Evolutionary conservation across 2,888 invertebrate genomes (phyloP).

Genomic region (Odontothrips loti): DNA sequence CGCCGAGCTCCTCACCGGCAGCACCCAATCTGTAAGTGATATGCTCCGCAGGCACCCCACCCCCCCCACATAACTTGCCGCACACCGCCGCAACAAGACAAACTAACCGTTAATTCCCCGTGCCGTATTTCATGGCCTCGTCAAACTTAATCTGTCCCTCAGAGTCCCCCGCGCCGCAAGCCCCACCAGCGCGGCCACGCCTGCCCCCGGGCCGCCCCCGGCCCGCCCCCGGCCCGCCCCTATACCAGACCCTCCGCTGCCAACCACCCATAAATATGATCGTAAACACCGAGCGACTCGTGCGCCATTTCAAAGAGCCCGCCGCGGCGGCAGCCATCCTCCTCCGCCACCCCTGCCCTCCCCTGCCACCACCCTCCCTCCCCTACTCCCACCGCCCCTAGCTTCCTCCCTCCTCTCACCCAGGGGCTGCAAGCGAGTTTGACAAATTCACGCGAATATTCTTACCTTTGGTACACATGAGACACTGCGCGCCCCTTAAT

Average conservation of each 20-base stretch:
- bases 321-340: background rate
- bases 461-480: background rate
- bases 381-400: background rate
- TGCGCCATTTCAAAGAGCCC: conserved; percentile 16
- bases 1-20: background rate
- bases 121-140: conserved; percentile 19
- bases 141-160: conserved; percentile 26
- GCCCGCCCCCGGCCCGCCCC: background rate
- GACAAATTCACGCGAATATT: conserved; percentile 11
- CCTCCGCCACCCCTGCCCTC: background rate
- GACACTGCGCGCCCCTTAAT: background rate
- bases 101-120: conserved; percentile 19
- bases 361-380: background rate
- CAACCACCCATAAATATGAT: conserved; percentile 17
- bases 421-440: background rate
- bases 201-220: background rate
- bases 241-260: background rate
- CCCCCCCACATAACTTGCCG: background rate
- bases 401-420: background rate
- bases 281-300: conserved; percentile 1
- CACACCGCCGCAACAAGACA: conserved; percentile 1
- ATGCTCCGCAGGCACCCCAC: background rate
- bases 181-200: background rate
- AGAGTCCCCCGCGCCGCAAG: background rate
- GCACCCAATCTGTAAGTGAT: conserved; percentile 2